Conservation (phyloP, 2,797 vertebrate species). For the Xenops minutus region DNA sequence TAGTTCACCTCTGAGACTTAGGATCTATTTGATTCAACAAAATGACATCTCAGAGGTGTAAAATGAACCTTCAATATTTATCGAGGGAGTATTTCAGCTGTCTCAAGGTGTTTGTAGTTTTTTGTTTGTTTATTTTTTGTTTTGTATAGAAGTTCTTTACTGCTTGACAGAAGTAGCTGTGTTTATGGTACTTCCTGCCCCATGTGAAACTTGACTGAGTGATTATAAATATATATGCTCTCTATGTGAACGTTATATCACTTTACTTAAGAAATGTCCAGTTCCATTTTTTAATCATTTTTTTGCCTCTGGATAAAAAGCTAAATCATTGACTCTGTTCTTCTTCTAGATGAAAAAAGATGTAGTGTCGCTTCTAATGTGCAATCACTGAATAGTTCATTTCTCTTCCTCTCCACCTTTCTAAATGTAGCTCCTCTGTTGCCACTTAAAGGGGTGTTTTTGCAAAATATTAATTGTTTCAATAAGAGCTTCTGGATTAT, state of each 20-base stretch:
- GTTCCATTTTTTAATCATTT: not conserved
- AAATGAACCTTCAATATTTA: not conserved
- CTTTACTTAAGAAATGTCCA: not conserved
- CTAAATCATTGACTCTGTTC: not conserved
- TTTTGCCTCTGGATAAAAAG: not conserved
- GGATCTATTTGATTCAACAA: not conserved
- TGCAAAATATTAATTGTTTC: not conserved
- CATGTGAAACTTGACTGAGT: not conserved
- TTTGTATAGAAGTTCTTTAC: not conserved
- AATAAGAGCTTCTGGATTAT: not conserved
- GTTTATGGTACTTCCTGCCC: not conserved
- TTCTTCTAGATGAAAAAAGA: not conserved
- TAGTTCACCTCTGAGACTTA: not conserved
- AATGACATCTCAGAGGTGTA: not conserved
- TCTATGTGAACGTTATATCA: constrained; percentile 15
- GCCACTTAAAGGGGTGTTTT: not conserved
- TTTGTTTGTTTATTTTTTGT: not conserved
- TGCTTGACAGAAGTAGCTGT: not conserved
- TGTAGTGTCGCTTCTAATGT: not conserved
- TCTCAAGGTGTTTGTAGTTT: not conserved
- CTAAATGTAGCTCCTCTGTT: not conserved
- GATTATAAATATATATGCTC: constrained; percentile 27
- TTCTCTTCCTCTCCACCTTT: not conserved
- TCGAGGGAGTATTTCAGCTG: not conserved
- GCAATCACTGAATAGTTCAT: not conserved